A percentile compares a stretch with the other conserved stretches of the same genome.
These are phyloP conservation scores for Tinamus major DNA, from an alignment of 2,797 vertebrate genomes.

Conservation along the genomic window DNA sequence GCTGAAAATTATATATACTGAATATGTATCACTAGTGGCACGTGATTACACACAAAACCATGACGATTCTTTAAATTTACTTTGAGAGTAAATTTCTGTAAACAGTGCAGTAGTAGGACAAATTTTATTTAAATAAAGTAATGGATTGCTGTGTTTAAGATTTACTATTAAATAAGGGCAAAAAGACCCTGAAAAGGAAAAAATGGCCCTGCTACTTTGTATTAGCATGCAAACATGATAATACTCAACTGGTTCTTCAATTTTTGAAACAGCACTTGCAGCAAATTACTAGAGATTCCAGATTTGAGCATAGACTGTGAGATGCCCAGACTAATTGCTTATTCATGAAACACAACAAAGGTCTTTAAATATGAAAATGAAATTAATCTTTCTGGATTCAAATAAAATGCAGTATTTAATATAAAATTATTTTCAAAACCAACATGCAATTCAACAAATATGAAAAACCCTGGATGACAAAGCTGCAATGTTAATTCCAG, in stretches of 20 bases:
- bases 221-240: constrained; percentile 17
- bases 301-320: constrained; percentile 53
- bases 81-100: not conserved
- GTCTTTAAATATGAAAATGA: not conserved
- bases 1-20: not conserved
- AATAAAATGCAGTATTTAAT: not conserved
- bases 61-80: not conserved
- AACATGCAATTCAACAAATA: not conserved
- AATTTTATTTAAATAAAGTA: not conserved
- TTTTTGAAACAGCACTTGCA: constrained; percentile 54
- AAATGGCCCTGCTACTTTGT: not conserved
- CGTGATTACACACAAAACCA: not conserved
- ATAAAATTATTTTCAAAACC: not conserved
- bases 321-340: not conserved
- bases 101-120: not conserved
- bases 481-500: not conserved
- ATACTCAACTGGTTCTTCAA: constrained; percentile 22
- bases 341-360: constrained; percentile 6
- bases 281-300: constrained; percentile 39
- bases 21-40: accelerated
- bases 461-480: not conserved
- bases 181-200: not conserved
- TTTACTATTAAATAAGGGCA: not conserved
- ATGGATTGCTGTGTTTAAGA: not conserved
- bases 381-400: not conserved